Base-by-base conservation (phyloP, 2,113 vertebrate species). In the Merops nubicus region DNA sequence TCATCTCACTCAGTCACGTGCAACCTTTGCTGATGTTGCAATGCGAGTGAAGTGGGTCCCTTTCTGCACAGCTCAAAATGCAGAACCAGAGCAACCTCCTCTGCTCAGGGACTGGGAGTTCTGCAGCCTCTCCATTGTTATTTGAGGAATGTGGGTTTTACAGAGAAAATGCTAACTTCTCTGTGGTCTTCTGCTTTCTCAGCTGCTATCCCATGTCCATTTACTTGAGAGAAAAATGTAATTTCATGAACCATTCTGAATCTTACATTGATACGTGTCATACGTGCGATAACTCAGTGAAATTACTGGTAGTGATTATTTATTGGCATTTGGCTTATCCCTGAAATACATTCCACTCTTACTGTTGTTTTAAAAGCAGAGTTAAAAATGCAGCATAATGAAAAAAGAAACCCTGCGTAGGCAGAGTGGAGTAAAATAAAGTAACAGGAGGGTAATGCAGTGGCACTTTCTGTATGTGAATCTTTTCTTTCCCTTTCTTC, bases 351-450 rank as follows among this genome's bases (percentile, higher is more conserved):
- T 91, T 80, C 69, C 48, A 15, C 42, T 86, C 34, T 63, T 38
- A 56, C 33, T 67, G 79, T 51, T 70, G 25, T 38, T 15, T 34
- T 14, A 18, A n/a, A 65, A 65, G 8, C 56, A 42, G 84, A 95
- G n/a, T 53, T 69, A 36, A 89, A 94, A 84, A 85, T 81, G 28
- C 34, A 89, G 13, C 64, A 29, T 40, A 53, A 82, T 63, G 21
- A 34, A 59, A 75, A 68, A 78, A 83, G 13, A 85, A 53, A 89
- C 25, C 5, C 45, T 45, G 5, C 4, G 3, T 64, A 70, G 54
- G 65, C 85, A 91, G 19, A 85, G 50, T 34, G 57, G 91, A 93
- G 36, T 93, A 78, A 93, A 93, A 89, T 80, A 64, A 90, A 96
- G 43, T 89, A 91, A 87, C 3, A 15, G 48, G 23, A 91, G 73